Base-by-base conservation (phyloP, 2,113 vertebrate genomes). In the Psephotus haematonotus region DNA sequence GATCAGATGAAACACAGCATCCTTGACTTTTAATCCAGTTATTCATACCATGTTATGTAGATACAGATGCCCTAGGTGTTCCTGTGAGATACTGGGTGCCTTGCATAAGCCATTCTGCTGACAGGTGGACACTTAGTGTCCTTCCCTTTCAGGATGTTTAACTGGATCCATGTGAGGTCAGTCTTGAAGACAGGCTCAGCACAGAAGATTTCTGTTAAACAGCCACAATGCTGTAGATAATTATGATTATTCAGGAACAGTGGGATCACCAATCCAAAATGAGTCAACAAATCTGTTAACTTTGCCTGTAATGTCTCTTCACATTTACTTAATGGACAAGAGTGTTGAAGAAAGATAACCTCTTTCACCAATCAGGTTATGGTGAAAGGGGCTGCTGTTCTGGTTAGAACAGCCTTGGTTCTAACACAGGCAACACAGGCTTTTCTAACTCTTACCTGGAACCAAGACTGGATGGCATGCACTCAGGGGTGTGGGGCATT, bases 121-220 rank as follows among this genome's bases (percentile, higher is more conserved):
- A 9, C 25, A 59, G 31, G 14, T n/a, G 37, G 17, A 27, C 11
- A 4, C 16, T 75, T 60, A 4, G 2, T 49, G 27, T 49, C 22
- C 17, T 2, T 88, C 7, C 18, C 37, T 83, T 86, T 49, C 63
- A 4, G 2, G 18, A 15, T 77, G 2, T 82, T 69, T 65, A 49
- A 12, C 22, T 41, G n/a, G 12, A 31, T 49, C n/a, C 11, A 5
- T 0, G 0, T 43, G 23, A 60, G 29, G 24, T 57, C 29, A 44
- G 53, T 22, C 39, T 52, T 60, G 33, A 84, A 52, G 75, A 39
- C 17, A 24, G 28, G 17, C 47, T 82, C 16, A 53, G 29, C 25
- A 11, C 13, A 76, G 60, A 31, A 67, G 9, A 6, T 31, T 89
- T 68, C 70, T 93, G 37, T 88, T 91, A 47, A 82, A 62, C 25